These are phyloP conservation scores for Cosmia trapezina DNA, from an alignment of 2,888 invertebrate species.

Conservation along the genomic window DNA sequence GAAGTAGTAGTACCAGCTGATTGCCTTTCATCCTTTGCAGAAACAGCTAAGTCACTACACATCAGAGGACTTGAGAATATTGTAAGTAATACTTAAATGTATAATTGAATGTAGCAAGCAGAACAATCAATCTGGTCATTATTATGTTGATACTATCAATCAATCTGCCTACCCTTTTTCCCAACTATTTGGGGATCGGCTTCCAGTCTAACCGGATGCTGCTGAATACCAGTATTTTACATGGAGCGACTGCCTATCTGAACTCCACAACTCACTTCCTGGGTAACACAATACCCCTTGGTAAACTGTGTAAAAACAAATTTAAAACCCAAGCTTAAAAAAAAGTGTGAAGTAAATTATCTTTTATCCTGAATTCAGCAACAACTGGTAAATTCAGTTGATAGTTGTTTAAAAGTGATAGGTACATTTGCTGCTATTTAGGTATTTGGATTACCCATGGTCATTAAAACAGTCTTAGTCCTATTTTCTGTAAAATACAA, in stretches of 20 bases:
- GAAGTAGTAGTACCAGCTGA: slow-evolving; percentile 80
- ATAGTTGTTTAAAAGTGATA: not conserved
- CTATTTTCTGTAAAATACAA: not conserved
- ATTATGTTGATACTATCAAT: not conserved
- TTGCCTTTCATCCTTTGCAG: slow-evolving; percentile 73
- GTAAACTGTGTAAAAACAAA: too few relatives aligned
- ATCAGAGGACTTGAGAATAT: slow-evolving; percentile 81
- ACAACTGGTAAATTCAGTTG: not conserved
- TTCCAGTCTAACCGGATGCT: too few relatives aligned
- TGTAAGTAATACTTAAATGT: slow-evolving; percentile 69
- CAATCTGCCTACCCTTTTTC: too few relatives aligned
- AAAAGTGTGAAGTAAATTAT: not conserved
- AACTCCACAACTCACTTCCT: too few relatives aligned
- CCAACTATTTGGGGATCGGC: too few relatives aligned
- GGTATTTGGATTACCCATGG: not conserved
- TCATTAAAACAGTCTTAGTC: not conserved
- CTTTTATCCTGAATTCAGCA: not conserved
- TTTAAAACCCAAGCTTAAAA: too few relatives aligned
- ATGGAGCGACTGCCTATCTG: too few relatives aligned
- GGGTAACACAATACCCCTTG: too few relatives aligned
- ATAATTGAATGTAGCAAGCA: not conserved
- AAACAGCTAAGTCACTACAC: slow-evolving; percentile 79
- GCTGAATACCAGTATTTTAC: too few relatives aligned
- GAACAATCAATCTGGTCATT: not conserved
- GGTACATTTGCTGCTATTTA: too few relatives aligned